phyloP scores from a whole-genome alignment of 2,888 invertebrate genomes.

The Troides oblongomaculatus region DNA sequence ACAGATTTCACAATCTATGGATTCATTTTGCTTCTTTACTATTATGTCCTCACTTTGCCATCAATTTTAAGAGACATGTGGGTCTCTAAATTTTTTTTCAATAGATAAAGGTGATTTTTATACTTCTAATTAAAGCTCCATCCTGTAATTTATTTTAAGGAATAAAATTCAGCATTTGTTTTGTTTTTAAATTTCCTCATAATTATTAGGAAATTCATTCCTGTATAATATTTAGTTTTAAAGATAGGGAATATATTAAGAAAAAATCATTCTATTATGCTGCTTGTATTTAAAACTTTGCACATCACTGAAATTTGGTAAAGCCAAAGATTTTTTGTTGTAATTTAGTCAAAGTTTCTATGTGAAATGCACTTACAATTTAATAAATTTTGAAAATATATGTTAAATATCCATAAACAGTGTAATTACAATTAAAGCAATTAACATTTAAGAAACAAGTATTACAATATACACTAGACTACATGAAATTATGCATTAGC shows the following conservation, averaged over 20 bases:
- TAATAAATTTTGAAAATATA: neutral
- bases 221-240: constrained; percentile 12
- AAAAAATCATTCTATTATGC: constrained; percentile 1
- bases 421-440: too few species aligned
- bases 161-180: constrained; percentile 10
- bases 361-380: constrained; percentile 13
- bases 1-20: too few species aligned
- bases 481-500: constrained; percentile 9
- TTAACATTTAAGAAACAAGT: neutral
- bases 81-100: too few species aligned
- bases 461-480: neutral
- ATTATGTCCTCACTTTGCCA: too few species aligned
- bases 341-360: constrained; percentile 29
- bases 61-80: too few species aligned
- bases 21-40: too few species aligned
- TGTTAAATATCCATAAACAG: too few species aligned
- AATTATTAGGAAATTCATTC: constrained; percentile 6
- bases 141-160: constrained; percentile 8
- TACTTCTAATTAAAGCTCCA: constrained; percentile 4
- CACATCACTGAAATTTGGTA: constrained; percentile 28
- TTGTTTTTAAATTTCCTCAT: constrained; percentile 19
- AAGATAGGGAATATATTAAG: constrained; percentile 7
- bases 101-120: too few species aligned
- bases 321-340: constrained; percentile 25
- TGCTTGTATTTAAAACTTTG: constrained; percentile 12